These are phyloP conservation scores for Venustoraphidia nigricollis DNA, from an alignment of 2,888 invertebrate species.

Conservation along the genomic window DNA sequence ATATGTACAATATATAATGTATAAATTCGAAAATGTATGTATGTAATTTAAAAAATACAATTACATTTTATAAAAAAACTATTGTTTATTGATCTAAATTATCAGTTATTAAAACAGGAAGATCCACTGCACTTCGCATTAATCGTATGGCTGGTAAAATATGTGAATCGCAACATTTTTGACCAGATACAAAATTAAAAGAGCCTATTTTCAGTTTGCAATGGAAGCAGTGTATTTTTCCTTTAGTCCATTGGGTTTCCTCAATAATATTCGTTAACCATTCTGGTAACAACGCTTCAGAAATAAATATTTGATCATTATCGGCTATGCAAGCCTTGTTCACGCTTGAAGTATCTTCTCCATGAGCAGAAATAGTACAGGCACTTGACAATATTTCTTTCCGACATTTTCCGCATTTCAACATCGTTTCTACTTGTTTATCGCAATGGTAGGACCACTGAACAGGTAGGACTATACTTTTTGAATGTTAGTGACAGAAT, in stretches of 20 bases:
- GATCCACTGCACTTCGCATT: conserved; percentile 47
- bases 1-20: too few species aligned
- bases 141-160: conserved; percentile 44
- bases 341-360: conserved; percentile 5
- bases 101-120: conserved; percentile 3
- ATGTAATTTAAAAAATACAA: too few species aligned
- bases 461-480: too few species aligned
- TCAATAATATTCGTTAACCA: conserved; percentile 40
- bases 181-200: conserved; percentile 48
- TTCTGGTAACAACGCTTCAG: conserved; percentile 37
- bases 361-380: conserved; percentile 10
- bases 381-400: conserved; percentile 8
- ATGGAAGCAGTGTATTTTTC: conserved; percentile 45
- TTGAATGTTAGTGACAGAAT: too few species aligned
- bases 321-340: background rate
- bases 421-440: too few species aligned
- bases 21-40: too few species aligned
- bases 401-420: conserved; percentile 16
- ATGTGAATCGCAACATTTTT: conserved; percentile 41
- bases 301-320: conserved; percentile 28
- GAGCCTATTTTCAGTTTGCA: conserved; percentile 46
- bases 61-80: too few species aligned
- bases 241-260: conserved; percentile 45
- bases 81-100: too few species aligned
- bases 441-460: too few species aligned